Conservation (phyloP, 2,888 invertebrate genomes). For the Xylota sylvarum region DNA sequence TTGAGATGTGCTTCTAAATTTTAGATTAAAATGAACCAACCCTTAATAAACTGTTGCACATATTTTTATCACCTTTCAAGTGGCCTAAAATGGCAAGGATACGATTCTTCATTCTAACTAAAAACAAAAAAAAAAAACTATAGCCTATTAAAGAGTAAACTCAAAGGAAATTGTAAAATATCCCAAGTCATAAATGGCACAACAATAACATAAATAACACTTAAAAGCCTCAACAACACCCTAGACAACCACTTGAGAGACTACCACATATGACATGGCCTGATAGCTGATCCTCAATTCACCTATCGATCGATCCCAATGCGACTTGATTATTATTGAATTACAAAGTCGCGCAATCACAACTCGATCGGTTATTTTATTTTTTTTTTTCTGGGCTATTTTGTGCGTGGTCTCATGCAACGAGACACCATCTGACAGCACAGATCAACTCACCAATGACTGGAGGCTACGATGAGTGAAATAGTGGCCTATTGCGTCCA, state of each 20-base stretch:
- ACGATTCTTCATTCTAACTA: slow-evolving; percentile 8
- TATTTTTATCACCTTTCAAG: neutral
- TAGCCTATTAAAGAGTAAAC: neutral
- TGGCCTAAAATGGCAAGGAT: slow-evolving; percentile 25
- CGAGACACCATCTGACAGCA: slow-evolving; percentile 53
- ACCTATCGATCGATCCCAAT: slow-evolving; percentile 45
- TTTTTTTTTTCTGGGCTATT: slow-evolving; percentile 22
- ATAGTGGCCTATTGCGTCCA: slow-evolving; percentile 55
- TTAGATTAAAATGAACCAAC: neutral
- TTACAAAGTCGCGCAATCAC: slow-evolving; percentile 61
- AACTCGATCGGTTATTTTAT: slow-evolving; percentile 41
- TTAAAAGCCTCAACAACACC: slow-evolving; percentile 51
- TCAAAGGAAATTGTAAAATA: slow-evolving; percentile 35
- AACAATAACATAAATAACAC: slow-evolving; percentile 60
- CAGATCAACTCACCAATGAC: slow-evolving; percentile 42
- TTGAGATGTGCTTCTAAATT: too few species aligned
- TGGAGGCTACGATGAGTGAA: slow-evolving; percentile 46
- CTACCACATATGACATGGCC: slow-evolving; percentile 12
- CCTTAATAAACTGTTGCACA: neutral
- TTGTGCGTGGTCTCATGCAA: slow-evolving; percentile 48
- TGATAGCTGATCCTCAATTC: slow-evolving; percentile 15
- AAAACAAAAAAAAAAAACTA: neutral
- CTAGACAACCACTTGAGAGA: slow-evolving; percentile 20
- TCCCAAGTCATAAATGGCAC: slow-evolving; percentile 53
- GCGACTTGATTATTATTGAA: slow-evolving; percentile 61